Base-by-base conservation (phyloP, 2,113 vertebrate species). In the Carettochelys insculpta region DNA sequence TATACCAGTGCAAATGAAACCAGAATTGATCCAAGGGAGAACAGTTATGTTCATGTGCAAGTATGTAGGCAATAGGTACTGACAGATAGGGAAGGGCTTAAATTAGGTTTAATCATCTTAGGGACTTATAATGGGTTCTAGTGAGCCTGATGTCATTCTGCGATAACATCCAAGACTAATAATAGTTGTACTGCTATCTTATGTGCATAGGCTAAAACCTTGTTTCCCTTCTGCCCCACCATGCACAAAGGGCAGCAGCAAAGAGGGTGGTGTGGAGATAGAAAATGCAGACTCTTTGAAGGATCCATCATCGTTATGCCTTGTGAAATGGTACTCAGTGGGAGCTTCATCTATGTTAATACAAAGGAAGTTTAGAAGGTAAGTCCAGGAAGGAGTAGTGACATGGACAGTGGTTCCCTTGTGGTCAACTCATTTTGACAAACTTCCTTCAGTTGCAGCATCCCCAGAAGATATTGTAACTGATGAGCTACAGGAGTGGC, bases 361-460 rank as follows among this genome's bases (percentile, higher is more conserved):
- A n/a, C 56, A 89, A 51, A 68, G 38, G 22, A 3, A 52, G n/a
- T 52, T 79, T 92, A 93, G 78, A 80, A 58, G 61, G 78, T 61
- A 5, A 31, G 87, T 89, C 86, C 93, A 84, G 85, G 79, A 34
- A 87, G 80, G 87, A 87, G 52, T 48, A 89, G 82, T 80, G 89
- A 52, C 76, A 89, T 71, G 0, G 9, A 38, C 80, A 86, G 77
- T 11, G 22, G 34, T 58, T 87, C 34, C 29, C n/a, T 43, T 61
- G 61, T 17, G 1, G 19, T 20, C 19, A 68, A 38, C 24, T 83
- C 81, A 65, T 75, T 93, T 91, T 93, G 86, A 86, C 91, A 96
- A 85, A 93, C 68, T 88, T 58, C 58, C 77, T 94, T 91, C 91
- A 94, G 85, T 90, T 93, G 78, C 82, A 86, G 82, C 88, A 92